These are phyloP conservation scores for Eulithis prunata DNA, from an alignment of 2,888 invertebrate genomes.

Conservation along the genomic window DNA sequence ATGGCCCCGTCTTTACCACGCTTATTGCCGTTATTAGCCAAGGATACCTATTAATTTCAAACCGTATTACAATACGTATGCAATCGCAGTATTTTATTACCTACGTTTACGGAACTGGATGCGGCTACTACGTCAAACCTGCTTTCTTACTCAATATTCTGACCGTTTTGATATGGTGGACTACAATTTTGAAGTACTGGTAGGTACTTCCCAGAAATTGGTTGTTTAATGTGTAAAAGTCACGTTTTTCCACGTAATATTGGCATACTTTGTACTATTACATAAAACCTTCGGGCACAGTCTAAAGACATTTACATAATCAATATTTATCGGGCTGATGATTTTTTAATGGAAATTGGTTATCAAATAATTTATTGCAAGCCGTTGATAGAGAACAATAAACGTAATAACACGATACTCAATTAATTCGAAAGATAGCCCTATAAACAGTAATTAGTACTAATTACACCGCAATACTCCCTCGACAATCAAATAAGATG, in stretches of 20 bases:
- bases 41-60: slow-evolving; percentile 74
- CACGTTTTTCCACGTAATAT: too few relatives aligned
- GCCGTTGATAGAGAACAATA: slow-evolving; percentile 1
- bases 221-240: too few relatives aligned
- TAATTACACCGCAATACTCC: slow-evolving; percentile 77
- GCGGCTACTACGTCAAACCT: slow-evolving; percentile 39
- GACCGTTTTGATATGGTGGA: background rate
- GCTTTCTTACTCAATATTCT: slow-evolving; percentile 23
- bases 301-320: slow-evolving; percentile 3
- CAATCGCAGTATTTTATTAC: slow-evolving; percentile 44
- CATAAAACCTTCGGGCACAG: background rate
- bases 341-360: background rate
- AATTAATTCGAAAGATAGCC: slow-evolving; percentile 55
- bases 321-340: slow-evolving; percentile 4
- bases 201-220: too few relatives aligned
- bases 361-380: background rate
- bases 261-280: too few relatives aligned
- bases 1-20: slow-evolving; percentile 73
- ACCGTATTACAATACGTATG: slow-evolving; percentile 55
- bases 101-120: slow-evolving; percentile 35
- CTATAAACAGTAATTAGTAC: slow-evolving; percentile 80
- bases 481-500: slow-evolving; percentile 80
- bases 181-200: too few relatives aligned
- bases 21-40: slow-evolving; percentile 74
- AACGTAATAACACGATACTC: slow-evolving; percentile 31